Percentiles rank a stretch among this genome's conserved stretches.
phyloP scores from a whole-genome alignment of 1,140 invertebrate genomes.

The Drosophila nasuta region DNA sequence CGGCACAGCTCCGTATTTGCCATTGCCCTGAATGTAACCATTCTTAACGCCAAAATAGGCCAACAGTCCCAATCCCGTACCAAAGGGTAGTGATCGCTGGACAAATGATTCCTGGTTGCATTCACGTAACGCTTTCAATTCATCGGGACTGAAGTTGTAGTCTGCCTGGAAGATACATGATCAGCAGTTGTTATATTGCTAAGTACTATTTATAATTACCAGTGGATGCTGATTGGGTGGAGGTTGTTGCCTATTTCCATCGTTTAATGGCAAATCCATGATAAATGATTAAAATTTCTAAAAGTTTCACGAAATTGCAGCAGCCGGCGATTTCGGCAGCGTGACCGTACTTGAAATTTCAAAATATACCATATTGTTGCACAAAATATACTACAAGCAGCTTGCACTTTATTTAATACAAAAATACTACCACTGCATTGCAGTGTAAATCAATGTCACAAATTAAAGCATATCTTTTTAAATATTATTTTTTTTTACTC shows the following conservation, averaged over 20 bases:
- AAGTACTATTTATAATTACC: slow-evolving; percentile 36
- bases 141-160: slow-evolving; percentile 85
- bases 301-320: slow-evolving; percentile 34
- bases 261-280: slow-evolving; percentile 62
- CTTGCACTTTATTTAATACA: too few relatives aligned
- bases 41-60: slow-evolving; percentile 88
- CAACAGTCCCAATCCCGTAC: slow-evolving; percentile 86
- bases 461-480: too few relatives aligned
- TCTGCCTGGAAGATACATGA: slow-evolving; percentile 84
- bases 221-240: slow-evolving; percentile 58
- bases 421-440: too few relatives aligned
- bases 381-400: not conserved
- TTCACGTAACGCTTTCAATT: slow-evolving; percentile 88
- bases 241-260: slow-evolving; percentile 25
- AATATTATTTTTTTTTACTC: too few relatives aligned
- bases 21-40: slow-evolving; percentile 85
- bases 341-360: slow-evolving; percentile 3
- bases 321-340: slow-evolving; percentile 33
- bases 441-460: too few relatives aligned
- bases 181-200: not conserved
- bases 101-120: slow-evolving; percentile 91
- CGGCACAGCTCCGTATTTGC: slow-evolving; percentile 88
- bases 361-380: not conserved
- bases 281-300: slow-evolving; percentile 13
- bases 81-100: slow-evolving; percentile 89